Base-by-base conservation (phyloP, 2,888 invertebrate species). In the Polymixis flavicincta region DNA sequence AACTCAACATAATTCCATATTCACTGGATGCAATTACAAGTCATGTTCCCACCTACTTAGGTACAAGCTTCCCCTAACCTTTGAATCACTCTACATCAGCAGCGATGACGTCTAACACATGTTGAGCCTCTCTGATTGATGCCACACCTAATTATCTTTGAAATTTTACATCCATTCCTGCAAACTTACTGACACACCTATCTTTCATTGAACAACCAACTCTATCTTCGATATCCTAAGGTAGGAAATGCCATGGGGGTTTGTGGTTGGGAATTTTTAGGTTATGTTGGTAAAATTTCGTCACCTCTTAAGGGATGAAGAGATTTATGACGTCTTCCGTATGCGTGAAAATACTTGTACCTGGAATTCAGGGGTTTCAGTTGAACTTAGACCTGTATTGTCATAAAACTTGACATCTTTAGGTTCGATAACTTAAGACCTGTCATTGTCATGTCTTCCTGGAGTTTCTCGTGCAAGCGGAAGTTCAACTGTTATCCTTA, bases 81-180 rank as follows among this genome's bases (percentile, higher is more conserved):
- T 42, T 48, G 61, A 75, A 72, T 64, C 67, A 54, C 68, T 73
- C n/a, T 73, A 85, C 79, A 78, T 74, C 81, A 85, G 73, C 77
- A 59, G 83, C 85, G 92, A 82, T 89, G 92, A 94, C 94, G 92
- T 82, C 68, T 57, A 80, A 92, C 94, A 94, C 89, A 89, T 94
- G 94, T 92, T 88, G 79, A 80, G 71, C 65, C 72, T 60, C 65
- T 66, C 76, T 93, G 94, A 94, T 92, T 85, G 89, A 93, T 92
- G 92, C 85, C 90, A 88, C 90, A 88, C 87, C 92, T 94, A 94
- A 94, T 94, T 94, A 93, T 86, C 86, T 89, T 85, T 84, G 87
- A 90, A 92, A 91, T 88, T 88, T 89, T 80, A 87, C 89, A 88
- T 85, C 69, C 74, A 84, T 74, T 70, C 59, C 42, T 45, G 78